phyloP scores from a whole-genome alignment of 2,113 vertebrate species.

The Peromyscus californicus region DNA sequence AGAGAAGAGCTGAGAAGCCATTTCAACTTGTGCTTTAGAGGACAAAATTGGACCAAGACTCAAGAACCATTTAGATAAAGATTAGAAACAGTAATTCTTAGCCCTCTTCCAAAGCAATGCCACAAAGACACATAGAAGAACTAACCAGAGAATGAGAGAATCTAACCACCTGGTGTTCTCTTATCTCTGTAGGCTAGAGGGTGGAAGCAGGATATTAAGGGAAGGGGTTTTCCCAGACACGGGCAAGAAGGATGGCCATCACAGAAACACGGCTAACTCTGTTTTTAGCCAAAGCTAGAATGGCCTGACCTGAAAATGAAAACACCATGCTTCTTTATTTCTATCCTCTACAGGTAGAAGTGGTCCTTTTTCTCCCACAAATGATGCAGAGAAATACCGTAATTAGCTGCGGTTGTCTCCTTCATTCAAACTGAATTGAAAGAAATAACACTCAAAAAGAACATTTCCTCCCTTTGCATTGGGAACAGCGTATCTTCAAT shows the following conservation, averaged over 20 bases:
- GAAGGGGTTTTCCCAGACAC: not conserved
- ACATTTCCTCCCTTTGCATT: not conserved
- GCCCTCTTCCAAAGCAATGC: not conserved
- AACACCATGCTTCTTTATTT: not conserved
- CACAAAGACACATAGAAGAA: not conserved
- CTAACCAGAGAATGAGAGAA: not conserved
- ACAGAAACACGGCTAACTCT: not conserved
- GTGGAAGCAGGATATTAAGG: not conserved
- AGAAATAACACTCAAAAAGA: not conserved
- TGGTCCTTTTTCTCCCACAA: not conserved
- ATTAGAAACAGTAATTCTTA: constrained; percentile 36
- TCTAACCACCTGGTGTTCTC: not conserved
- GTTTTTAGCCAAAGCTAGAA: not conserved
- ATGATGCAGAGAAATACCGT: not conserved
- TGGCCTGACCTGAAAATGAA: not conserved
- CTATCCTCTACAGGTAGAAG: not conserved
- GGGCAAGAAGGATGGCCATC: not conserved
- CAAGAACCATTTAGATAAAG: constrained; percentile 45
- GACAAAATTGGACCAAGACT: constrained; percentile 41
- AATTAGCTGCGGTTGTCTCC: not conserved
- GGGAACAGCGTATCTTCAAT: not conserved
- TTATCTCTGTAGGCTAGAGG: not conserved
- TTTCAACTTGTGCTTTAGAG: constrained; percentile 32
- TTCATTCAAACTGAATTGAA: constrained; percentile 54
- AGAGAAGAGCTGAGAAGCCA: constrained; percentile 23